Evolutionary conservation across 2,113 vertebrate genomes (phyloP), one percentile per base, ranked within the genome.

Genomic region (Tachycineta bicolor): DNA sequence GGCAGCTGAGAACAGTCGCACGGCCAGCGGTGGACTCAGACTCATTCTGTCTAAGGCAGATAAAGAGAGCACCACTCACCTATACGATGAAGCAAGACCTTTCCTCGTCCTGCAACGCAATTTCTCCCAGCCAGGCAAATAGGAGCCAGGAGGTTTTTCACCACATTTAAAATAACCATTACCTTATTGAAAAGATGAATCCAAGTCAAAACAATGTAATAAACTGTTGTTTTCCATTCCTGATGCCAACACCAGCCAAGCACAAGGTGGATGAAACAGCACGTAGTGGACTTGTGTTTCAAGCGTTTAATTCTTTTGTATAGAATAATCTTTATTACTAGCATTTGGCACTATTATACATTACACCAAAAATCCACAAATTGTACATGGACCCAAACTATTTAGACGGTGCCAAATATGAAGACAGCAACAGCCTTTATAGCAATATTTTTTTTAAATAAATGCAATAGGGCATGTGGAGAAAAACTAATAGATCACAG

Each of bases 261-360:
- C 41, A 94, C 89, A 82, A 95, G 91, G 93, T 83, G 88, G 97
- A 98, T 53, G 89, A 98, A 98, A 97, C 87, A 93, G 79, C 73
- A 90, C 82, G 49, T 85, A 91, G 90, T 80, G 85, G 84, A 93
- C 81, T 84, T 97, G 89, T 94, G 94, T 98, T 97, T 98, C 94
- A 97, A 95, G 96, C 94, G 39, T 97, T 98, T 97, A 98, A 98
- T 98, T 97, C 53, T 96, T 98, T 97, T 90, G 94, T 98, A 97
- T 96, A 97, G 96, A 96, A 93, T 97, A 90, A 93, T 95, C 86
- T 98, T 98, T 98, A 98, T 98, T 98, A 96, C 94, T 95, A 97
- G 91, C 91, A 96, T 94, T 96, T 97, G 97, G 97, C 98, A 98
- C 97, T 97, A 84, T 95, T 91, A 96, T 97, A 98, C 93, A 98